Base-by-base conservation (phyloP, 2,797 vertebrate species). In the Molossus alvarezi region DNA sequence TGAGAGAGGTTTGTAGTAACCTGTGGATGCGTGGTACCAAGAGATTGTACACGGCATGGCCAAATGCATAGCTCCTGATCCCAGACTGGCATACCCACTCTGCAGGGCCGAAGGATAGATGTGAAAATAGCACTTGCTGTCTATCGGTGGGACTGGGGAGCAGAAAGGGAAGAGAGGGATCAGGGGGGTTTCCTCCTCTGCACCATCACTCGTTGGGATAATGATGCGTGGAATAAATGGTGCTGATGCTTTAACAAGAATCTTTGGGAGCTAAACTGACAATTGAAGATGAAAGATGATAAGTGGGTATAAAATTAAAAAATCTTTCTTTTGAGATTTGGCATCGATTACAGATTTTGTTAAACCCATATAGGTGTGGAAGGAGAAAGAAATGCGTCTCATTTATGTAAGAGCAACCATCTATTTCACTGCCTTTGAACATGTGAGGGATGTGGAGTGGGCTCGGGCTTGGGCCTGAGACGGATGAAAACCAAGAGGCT, bases 1-100 rank as follows among this genome's bases (percentile, higher is more conserved):
- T 15, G 98, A 98, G 94, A 98, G 98, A 98, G 98, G 98, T 99
- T 1, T 0, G 98, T 98, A 55, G 18, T 9, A 51, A 82, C 84
- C 82, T 13, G 13, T 12, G 6, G 3, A 3, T 20, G n/a, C 13
- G 0, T 1, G 18, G 29, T n/a, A 3, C 5, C 9, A 13, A 62
- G 48, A 69, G 55, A 33, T 6, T 53, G 41, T 14, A 29, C 27
- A 1, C 0, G 6, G 29, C 4, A 10, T 5, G 2, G 27, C 57
- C 73, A 23, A 10, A n/a, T 2, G 14, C 33, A 2, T 5, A 37
- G 88, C 37, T 73, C 27, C 67, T 53, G 23, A 57, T 48, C 62
- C 41, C 62, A 58, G 29, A 4, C 2, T 10, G 60, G 10, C 2
- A 11, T 1, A 8, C 21, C 6, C 6, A 17, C 55, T 15, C 5